Evolutionary conservation across 92 coral and sea anemone genomes (phyloP), one percentile per base, ranked within the genome.

Genomic region (Bergia sp.): DNA sequence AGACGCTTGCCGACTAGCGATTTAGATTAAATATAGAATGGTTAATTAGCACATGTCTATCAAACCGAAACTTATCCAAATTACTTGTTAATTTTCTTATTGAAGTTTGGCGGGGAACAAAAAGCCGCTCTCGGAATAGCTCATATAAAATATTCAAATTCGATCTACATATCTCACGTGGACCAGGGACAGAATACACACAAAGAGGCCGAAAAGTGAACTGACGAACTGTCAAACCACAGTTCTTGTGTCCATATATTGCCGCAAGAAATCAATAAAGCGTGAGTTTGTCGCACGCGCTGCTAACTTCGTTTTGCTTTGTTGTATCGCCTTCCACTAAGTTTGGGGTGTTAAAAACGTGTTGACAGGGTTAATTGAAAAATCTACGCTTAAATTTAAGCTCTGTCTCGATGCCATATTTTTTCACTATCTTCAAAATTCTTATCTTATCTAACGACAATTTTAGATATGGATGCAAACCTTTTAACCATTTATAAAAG

Each of bases 61-160:
- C 99, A 97, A 95, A 93, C 91, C 98, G 98, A 95, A 95, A 95
- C 98, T 94, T 95, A 95, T 92, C 98, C 94, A 97, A 97, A 97
- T 97, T 96, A 97, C 99, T 96, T 98, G 98, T 95, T 97, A 97
- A 97, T 97, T 96, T 97, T 94, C 98, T 91, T 92, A 94, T 93
- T 93, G 98, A 95, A 96, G 99, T 96, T 96, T 96, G 99, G 94
- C 98, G 91, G 97, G 91, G 96, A 96, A 97, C 99, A 97, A 96
- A 97, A 97, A 98, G 94, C 94, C 98, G 94, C 95, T 93, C 91
- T 93, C 89, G 93, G 88, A 92, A 94, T 92, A 92, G 98, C 92
- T 94, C 90, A 95, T 86, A 95, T 95, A 94, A 93, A 95, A 95
- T 95, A 95, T 95, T 95, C 98, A 95, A 95, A 95, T 95, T 94